Base-by-base conservation (phyloP, 92 coral and sea anemone species). In the Palythoa caribaeorum region DNA sequence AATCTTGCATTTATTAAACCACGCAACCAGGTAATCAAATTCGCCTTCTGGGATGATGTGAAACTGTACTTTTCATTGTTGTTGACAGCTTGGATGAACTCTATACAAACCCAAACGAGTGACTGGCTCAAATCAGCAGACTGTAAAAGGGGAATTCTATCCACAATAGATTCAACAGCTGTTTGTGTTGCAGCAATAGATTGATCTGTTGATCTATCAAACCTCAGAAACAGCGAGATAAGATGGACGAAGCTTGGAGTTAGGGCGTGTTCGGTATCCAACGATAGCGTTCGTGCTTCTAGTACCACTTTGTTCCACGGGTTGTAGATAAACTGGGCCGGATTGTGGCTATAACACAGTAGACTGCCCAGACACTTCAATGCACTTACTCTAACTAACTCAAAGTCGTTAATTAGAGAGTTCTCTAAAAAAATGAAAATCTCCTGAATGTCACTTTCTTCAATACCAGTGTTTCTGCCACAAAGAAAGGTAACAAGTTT, bases 341-440 rank as follows among this genome's bases (percentile, higher is more conserved):
- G 53, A 17, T 73, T 73, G 8, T 40, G 53, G 21, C 55, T 40
- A 44, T 73, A 73, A 1, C 10, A 7, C 52, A 94, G 79, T 65
- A 97, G 79, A 55, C 93, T 91, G 37, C 70, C 83, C 52, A 97
- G 83, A 71, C 99, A 97, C 71, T 83, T 92, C n/a, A 95, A 81
- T 16, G 97, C 92, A 76, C 94, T 83, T 68, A 87, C 68, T 77
- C 90, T 89, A 59, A 97, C 88, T 36, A 92, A 76, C 85, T 87
- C 94, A 71, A 90, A 91, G 72, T 91, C 95, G 50, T 95, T 93
- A 44, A 94, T 87, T 19, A 97, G 59, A 10, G 92, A 90, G 79
- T 97, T 97, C 93, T 97, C 98, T 51, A 97, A 84, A 76, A 90
- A 92, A 69, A 93, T 90, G 50, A 94, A 79, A 68, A 97, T 76